Evolutionary conservation across 1,140 invertebrate genomes (phyloP).

Genomic region (Harlomillsia oculata): DNA sequence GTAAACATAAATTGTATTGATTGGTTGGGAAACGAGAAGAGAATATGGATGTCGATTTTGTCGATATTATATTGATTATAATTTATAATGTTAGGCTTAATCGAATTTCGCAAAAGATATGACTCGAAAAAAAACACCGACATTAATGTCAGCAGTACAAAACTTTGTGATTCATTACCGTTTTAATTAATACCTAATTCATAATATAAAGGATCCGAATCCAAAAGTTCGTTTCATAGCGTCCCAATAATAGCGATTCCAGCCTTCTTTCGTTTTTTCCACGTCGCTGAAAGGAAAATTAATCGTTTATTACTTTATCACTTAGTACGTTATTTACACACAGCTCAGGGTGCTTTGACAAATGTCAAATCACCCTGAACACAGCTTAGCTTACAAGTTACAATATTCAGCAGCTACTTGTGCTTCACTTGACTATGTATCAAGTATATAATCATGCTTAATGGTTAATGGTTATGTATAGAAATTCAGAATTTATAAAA

Average conservation of each 20-base stretch:
- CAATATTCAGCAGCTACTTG: too few relatives aligned
- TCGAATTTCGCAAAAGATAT: too few relatives aligned
- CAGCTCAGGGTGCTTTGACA: too few relatives aligned
- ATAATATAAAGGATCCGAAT: conserved; percentile 65
- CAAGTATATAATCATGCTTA: too few relatives aligned
- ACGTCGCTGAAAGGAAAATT: conserved; percentile 50
- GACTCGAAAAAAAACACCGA: not conserved
- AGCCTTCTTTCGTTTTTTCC: conserved; percentile 73
- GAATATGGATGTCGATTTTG: too few relatives aligned
- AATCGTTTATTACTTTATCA: not conserved
- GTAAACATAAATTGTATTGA: too few relatives aligned
- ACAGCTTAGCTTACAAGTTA: too few relatives aligned
- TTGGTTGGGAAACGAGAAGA: too few relatives aligned
- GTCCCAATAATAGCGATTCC: conserved; percentile 86
- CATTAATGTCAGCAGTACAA: not conserved
- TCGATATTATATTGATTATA: too few relatives aligned
- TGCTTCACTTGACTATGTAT: too few relatives aligned
- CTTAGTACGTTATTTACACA: conserved; percentile 1
- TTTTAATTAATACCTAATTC: conserved; percentile 27
- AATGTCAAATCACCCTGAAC: too few relatives aligned
- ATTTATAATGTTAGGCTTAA: too few relatives aligned
- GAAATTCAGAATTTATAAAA: not conserved
- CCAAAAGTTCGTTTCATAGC: conserved; percentile 86
- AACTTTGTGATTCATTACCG: not conserved
- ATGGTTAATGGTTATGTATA: not conserved